Evolutionary conservation across 2,797 vertebrate species (phyloP), one percentile per base, ranked within the genome.

Genomic region (Notolabrus celidotus): DNA sequence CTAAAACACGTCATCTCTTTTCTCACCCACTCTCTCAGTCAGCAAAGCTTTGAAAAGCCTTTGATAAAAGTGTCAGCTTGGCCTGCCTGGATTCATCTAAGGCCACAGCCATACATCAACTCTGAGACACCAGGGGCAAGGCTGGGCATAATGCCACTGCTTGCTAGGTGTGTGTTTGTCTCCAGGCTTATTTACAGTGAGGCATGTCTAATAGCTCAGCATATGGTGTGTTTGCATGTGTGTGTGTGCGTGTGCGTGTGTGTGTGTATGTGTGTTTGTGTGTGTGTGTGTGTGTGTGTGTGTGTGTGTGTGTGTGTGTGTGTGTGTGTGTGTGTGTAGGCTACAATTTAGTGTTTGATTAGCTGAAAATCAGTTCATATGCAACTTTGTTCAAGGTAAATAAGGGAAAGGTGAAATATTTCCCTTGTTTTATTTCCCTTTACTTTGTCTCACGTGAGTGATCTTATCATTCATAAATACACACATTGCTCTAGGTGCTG

Each of bases 41-140:
- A 68, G 64, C 63, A 71, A 45, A 62, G 60, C 62, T 87, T 74
- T 79, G 74, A 71, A 86, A 80, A 83, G 64, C 61, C 71, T 67
- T 83, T 74, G 74, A 80, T 80, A 82, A 84, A 79, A 88, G 80
- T 59, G 67, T 84, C 84, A 67, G 64, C 63, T 80, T 63, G 59
- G 49, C 52, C 68, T 74, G 50, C 53, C 43, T 78, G 82, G 70
- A 87, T 67, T 60, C 71, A 81, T 86, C 58, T 68, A 64, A 74
- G 75, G 74, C 74, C 67, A 58, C 67, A 80, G 50, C 63, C 59
- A 83, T 86, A 75, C 74, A 83, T 85, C 82, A 84, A 80, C 42
- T 45, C 38, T 53, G 64, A 79, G 77, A 77, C 84, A 83, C 73
- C 77, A 80, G 67, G 80, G 80, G 77, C 67, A 63, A 75, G 74